Evolutionary conservation across 2,113 vertebrate species (phyloP), one percentile per base, ranked within the genome.

Genomic region (Notothenia rossii): DNA sequence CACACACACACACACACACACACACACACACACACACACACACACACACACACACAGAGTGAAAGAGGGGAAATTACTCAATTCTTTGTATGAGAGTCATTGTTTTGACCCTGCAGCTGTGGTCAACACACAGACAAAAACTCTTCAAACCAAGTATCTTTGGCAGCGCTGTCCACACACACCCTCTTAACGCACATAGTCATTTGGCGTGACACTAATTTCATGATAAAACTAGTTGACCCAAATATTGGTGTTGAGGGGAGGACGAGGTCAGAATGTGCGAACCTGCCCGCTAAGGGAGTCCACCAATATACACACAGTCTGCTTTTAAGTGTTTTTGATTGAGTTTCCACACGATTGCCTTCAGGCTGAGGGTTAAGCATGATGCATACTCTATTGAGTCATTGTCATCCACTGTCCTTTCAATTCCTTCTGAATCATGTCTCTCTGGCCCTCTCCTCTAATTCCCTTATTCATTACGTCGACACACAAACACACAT

Each of bases 131-230:
- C 73, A 62, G 75, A 43, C 18, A 45, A 5, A 45, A 5, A 62
- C 59, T 18, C 77, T 67, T 90, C 86, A 90, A 89, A 87, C 89
- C 83, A 90, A 91, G 92, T 87, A 75, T 77, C 58, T 87, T 49
- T 87, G 89, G 67, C 89, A 89, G 88, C 2, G 0, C 25, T 85
- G 73, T 91, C 79, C 54, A 72, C 85, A 78, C 77, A 83, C 79
- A 60, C 29, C 66, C 53, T 49, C 29, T 63, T 25, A 63, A 65
- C 74, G 25, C 22, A 56, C 60, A 53, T 9, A 7, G 75, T 48
- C 36, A 83, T 81, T 60, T 53, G 48, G 36, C 45, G 1, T 73
- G 85, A 89, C 75, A 63, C 43, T 54, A 73, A 84, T 86, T 69
- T 77, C 65, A 5, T 74, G 80, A 86, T 69, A 65, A 84, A 63